phyloP scores from a whole-genome alignment of 2,797 vertebrate genomes.

The Erpetoichthys calabaricus region DNA sequence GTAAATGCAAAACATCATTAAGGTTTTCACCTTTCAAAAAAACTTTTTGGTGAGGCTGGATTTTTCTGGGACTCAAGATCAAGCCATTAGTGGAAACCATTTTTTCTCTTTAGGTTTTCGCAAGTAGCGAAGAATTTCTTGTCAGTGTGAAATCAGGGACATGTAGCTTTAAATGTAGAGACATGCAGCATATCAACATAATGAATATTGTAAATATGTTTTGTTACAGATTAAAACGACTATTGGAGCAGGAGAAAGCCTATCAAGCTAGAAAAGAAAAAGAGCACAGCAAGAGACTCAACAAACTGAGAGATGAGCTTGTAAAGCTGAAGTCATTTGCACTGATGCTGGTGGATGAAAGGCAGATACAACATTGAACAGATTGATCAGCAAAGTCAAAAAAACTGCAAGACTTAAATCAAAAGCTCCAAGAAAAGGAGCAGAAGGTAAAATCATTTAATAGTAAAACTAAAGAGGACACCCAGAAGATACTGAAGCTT shows the following conservation, averaged over 20 bases:
- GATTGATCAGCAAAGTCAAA: conserved; percentile 76
- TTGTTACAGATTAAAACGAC: conserved; percentile 67
- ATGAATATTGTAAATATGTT: background rate
- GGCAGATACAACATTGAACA: conserved; percentile 85
- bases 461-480: conserved; percentile 61
- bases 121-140: too few species aligned
- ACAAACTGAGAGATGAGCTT: conserved; percentile 73
- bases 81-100: too few species aligned
- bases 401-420: conserved; percentile 72
- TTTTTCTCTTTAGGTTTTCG: too few species aligned
- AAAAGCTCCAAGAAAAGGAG: conserved; percentile 74
- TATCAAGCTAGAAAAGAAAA: conserved; percentile 82
- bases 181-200: background rate
- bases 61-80: too few species aligned
- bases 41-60: too few species aligned
- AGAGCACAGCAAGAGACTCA: conserved; percentile 68
- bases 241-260: conserved; percentile 88
- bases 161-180: too few species aligned
- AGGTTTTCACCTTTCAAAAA: too few species aligned
- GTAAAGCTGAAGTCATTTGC: conserved; percentile 87
- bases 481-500: conserved; percentile 66
- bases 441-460: conserved; percentile 50
- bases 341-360: conserved; percentile 90
- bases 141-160: too few species aligned
- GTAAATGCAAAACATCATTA: too few species aligned